Percentiles rank a stretch among this genome's conserved stretches.
phyloP scores from a whole-genome alignment of 2,797 vertebrate genomes.

The Coilia nasus region DNA sequence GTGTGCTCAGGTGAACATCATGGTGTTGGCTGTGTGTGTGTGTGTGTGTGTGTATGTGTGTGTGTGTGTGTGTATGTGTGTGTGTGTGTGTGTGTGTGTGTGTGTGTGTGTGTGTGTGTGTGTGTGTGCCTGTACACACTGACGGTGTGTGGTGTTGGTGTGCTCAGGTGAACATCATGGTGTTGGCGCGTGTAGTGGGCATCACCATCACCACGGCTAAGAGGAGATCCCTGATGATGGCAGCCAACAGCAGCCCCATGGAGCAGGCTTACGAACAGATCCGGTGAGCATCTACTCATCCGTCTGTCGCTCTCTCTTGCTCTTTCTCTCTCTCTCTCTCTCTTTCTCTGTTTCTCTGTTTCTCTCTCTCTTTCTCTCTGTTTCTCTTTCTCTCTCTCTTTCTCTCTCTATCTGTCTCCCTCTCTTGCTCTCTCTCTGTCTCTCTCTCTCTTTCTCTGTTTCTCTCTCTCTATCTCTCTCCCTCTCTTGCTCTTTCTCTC shows the following conservation, averaged over 20 bases:
- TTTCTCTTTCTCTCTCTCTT: background rate
- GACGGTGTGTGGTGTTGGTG: slow-evolving; percentile 57
- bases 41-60: no score
- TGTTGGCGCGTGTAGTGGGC: slow-evolving; percentile 75
- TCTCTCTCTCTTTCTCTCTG: background rate
- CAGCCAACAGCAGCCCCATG: slow-evolving; percentile 68
- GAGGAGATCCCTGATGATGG: slow-evolving; percentile 78
- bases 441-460: background rate
- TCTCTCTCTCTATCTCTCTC: background rate
- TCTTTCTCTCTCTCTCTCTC: no score
- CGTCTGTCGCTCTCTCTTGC: no score
- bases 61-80: no score
- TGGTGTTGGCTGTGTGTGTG: slow-evolving; percentile 65
- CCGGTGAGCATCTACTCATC: slow-evolving; percentile 59
- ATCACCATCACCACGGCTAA: slow-evolving; percentile 80
- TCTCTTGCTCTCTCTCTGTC: no score
- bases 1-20: slow-evolving; percentile 73
- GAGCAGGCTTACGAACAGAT: slow-evolving; percentile 78
- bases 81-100: no score
- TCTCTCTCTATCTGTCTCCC: no score
- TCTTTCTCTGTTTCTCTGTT: background rate
- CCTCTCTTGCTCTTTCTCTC: no score
- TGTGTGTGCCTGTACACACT: background rate
- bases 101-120: background rate
- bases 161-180: slow-evolving; percentile 78